Base-by-base conservation (phyloP, 1,140 invertebrate species). In the Drosophila tani region DNA sequence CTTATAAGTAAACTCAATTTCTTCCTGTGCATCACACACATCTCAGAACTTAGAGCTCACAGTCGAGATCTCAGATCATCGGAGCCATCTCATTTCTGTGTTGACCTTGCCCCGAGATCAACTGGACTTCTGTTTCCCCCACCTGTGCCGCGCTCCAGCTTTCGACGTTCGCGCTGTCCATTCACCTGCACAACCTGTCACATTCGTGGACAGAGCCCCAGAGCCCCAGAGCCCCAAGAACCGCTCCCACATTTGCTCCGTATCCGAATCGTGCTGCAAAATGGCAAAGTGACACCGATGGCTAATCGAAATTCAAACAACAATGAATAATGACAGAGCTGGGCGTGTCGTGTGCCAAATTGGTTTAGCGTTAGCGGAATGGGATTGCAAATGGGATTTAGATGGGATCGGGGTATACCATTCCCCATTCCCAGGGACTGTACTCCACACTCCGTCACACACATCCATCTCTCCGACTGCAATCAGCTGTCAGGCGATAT, bases 401-500 rank as follows among this genome's bases (percentile, higher is more conserved):
- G 17, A 53, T 29, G 40, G 38, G 19, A 27, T 27, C 11, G 21
- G 3, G 17, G 58, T 35, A 60, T 32, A 38, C 29, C 5, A 55
- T 38, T 55, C 53, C 32, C 29, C 5, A 55, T 38, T 55, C 53
- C 32, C 53, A 40, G 58, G 8, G 40, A 69, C 59, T 65, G 43
- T 65, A 21, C 64, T 45, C n/a, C 32, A 19, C 21, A n/a, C n/a
- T n/a, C n/a, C n/a, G n/a, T n/a, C n/a, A n/a, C 2, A 14, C 29
- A 40, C 67, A 46, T 38, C 50, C 46, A 63, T 38, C 64, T 63
- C 59, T 63, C 59, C 45, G 46, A 32, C 63, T 56, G 81, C 71
- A 75, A 78, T 81, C 80, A 79, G 73, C 79, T 78, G 82, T 81
- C 84, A 75, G 41, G 65, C 74, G 40, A 81, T 78, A 87, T 87